phyloP scores from a whole-genome alignment of 2,113 vertebrate genomes.

The Barnardius zonarius region DNA sequence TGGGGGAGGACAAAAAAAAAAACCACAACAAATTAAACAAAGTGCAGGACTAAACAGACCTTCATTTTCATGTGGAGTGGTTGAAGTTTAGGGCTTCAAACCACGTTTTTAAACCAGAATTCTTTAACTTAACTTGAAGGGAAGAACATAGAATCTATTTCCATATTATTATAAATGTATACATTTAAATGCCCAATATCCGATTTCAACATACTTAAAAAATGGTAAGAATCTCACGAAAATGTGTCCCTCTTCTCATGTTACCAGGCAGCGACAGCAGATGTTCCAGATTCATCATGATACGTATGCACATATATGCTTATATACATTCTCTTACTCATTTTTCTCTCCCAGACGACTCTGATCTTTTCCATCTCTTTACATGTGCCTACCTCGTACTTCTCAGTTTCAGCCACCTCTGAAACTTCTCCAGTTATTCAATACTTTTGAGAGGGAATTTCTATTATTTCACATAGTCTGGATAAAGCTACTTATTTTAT shows the following conservation, averaged over 20 bases:
- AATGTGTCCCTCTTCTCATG: background rate
- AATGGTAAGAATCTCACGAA: background rate
- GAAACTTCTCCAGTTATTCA: background rate
- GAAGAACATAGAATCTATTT: background rate
- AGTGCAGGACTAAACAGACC: background rate
- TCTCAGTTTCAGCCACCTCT: background rate
- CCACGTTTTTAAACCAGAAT: background rate
- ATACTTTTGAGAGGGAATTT: background rate
- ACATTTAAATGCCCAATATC: background rate
- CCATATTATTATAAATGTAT: background rate
- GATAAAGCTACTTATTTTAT: background rate
- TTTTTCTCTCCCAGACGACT: background rate
- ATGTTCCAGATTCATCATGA: background rate
- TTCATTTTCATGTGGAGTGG: background rate
- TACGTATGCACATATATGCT: background rate
- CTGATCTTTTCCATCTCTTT: background rate
- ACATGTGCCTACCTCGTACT: fast-evolving
- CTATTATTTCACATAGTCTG: background rate
- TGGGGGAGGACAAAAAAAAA: too few relatives aligned
- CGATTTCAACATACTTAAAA: background rate
- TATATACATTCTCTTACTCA: background rate
- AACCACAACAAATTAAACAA: background rate
- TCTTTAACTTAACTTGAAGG: background rate
- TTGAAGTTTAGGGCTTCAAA: background rate
- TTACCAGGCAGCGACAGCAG: background rate